Evolutionary conservation across 2,113 vertebrate genomes (phyloP), one percentile per base, ranked within the genome.

Genomic region (Felis chaus): DNA sequence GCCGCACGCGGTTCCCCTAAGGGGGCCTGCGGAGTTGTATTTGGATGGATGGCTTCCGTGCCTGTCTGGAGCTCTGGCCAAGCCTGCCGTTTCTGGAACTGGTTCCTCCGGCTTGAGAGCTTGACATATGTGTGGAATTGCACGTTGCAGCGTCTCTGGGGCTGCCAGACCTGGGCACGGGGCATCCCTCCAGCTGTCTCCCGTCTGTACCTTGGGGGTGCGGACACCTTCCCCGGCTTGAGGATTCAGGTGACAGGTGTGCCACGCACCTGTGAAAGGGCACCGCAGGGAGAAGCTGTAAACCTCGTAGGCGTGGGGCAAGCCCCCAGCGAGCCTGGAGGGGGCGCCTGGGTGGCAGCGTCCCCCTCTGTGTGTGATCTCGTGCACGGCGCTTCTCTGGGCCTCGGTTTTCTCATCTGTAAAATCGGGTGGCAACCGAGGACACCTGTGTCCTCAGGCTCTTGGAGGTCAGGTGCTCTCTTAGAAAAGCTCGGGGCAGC

Each of bases 281-380:
- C n/a, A 19, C 1, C 0, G 33, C 4, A 0, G 9, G 10, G 11
- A 36, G 1, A 4, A 50, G 16, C 61, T 25, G 48, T 21, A 25
- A 2, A 5, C 13, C 8, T 23, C 6, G 3, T 50, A 50, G 36
- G 23, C 16, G 0, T 7, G 29, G 39, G 31, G 50, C 23, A 4
- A 57, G 65, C 18, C 25, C 36, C 63, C n/a, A 3, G 11, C 14
- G 1, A 23, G 57, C 57, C 57, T 23, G 57, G 57, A 61, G 57
- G 57, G 57, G 57, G 57, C 21, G 57, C 57, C 57, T 23, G 57
- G 73, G 61, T 6, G 14, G n/a, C n/a, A 2, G 14, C 53, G 14
- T 53, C n/a, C 11, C 16, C 21, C 3, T 57, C 23, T 23, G 27
- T 13, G 1, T 33, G 23, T 7, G 55, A 2, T 41, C 5, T 7